Percentiles rank a stretch among this genome's conserved stretches.
Evolutionary conservation across 2,113 vertebrate species (phyloP).

Genomic region (Peromyscus californicus): DNA sequence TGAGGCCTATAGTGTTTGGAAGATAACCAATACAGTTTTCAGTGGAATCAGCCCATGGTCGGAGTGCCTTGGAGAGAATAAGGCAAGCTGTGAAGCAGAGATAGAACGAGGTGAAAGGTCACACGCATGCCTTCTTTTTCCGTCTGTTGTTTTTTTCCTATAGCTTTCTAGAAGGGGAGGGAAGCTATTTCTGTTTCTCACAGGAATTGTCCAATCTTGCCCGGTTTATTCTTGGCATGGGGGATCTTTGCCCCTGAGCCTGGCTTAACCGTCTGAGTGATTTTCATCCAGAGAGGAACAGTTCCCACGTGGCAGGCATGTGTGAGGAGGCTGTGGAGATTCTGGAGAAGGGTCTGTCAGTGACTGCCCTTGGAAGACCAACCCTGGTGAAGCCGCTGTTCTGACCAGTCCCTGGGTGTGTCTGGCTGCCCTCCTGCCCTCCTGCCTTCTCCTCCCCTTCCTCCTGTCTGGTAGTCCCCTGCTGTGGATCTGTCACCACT

Average conservation of each 20-base stretch:
- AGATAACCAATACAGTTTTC: background rate
- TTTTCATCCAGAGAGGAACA: background rate
- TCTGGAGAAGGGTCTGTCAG: background rate
- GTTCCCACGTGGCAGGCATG: rapidly evolving
- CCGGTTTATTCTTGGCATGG: background rate
- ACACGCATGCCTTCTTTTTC: background rate
- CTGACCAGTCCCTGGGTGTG: background rate
- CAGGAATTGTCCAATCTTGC: background rate
- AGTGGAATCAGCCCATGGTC: background rate
- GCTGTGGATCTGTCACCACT: no score
- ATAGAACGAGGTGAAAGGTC: background rate
- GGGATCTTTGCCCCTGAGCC: background rate
- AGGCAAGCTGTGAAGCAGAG: background rate
- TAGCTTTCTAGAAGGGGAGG: background rate
- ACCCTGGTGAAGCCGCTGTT: background rate
- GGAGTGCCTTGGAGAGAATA: no score
- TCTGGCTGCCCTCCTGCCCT: background rate
- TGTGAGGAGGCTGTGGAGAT: background rate
- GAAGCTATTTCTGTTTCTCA: background rate
- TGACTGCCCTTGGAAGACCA: background rate
- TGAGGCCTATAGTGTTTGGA: background rate
- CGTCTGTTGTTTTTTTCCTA: rapidly evolving
- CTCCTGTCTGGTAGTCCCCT: background rate
- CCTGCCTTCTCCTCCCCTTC: background rate
- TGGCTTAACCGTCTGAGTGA: background rate